Evolutionary conservation across 2,113 vertebrate species (phyloP).

Genomic region (Sakesphorus luctuosus): DNA sequence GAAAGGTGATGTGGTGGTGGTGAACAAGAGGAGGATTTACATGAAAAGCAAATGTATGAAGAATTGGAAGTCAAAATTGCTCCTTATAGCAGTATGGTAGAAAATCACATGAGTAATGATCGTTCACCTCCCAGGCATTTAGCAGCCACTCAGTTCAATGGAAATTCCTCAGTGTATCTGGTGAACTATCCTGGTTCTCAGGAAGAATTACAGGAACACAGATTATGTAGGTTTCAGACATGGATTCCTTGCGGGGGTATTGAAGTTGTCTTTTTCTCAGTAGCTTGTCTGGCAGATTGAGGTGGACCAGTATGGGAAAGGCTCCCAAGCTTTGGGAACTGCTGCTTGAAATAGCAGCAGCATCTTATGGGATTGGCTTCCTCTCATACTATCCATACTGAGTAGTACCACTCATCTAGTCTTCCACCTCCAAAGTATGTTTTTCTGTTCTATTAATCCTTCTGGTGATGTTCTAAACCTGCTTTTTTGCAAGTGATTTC

Average conservation of each 20-base stretch:
- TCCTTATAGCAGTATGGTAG: not conserved
- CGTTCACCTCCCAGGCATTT: slow-evolving; percentile 14
- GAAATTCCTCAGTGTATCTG: not conserved
- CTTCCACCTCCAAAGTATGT: not conserved
- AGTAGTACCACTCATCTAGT: not conserved
- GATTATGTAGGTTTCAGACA: not conserved
- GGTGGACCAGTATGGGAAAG: not conserved
- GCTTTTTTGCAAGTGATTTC: not conserved
- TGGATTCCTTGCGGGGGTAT: not conserved
- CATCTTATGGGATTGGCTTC: not conserved
- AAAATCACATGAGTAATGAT: slow-evolving; percentile 23
- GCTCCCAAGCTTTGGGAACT: not conserved
- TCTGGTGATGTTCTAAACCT: not conserved
- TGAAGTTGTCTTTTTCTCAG: not conserved
- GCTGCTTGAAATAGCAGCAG: not conserved
- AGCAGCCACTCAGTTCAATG: slow-evolving; percentile 4
- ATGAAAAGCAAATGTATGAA: not conserved
- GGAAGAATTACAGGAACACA: not conserved
- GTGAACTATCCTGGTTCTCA: not conserved
- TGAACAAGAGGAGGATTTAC: not conserved
- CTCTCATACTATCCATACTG: not conserved
- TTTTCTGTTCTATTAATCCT: not conserved
- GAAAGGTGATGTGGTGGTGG: not conserved
- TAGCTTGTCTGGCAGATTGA: not conserved
- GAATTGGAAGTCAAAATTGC: not conserved